phyloP scores from a whole-genome alignment of 2,797 vertebrate genomes.

The Hypotaenidia philippensis region DNA sequence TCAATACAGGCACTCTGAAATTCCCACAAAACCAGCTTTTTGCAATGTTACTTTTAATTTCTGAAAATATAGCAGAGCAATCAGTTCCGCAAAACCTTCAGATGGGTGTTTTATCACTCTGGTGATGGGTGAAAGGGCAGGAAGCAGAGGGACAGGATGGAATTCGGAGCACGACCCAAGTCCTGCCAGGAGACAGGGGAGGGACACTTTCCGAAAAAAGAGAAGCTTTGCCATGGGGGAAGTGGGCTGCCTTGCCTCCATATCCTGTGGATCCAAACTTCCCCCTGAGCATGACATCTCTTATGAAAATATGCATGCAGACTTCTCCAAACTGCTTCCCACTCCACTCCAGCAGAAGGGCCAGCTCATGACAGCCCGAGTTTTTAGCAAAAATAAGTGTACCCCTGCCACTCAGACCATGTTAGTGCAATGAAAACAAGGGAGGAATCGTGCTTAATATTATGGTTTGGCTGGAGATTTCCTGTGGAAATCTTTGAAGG shows the following conservation, averaged over 20 bases:
- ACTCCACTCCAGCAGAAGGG: not conserved
- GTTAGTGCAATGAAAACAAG: not conserved
- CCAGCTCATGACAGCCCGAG: not conserved
- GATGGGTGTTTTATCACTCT: constrained; percentile 14
- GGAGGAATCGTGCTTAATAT: not conserved
- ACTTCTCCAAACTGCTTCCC: constrained; percentile 58
- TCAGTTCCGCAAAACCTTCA: not conserved
- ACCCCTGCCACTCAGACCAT: not conserved
- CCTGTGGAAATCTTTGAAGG: not conserved
- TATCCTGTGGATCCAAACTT: constrained; percentile 73
- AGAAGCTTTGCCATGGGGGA: constrained; percentile 70
- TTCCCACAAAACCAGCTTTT: constrained; percentile 18
- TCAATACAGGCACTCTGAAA: not conserved
- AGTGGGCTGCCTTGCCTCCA: constrained; percentile 55
- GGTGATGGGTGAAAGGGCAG: constrained; percentile 73
- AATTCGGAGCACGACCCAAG: constrained; percentile 59
- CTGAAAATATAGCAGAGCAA: not conserved
- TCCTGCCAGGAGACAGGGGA: constrained; percentile 59
- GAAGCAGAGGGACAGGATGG: constrained; percentile 74
- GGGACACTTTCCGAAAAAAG: constrained; percentile 30
- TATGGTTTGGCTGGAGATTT: not conserved
- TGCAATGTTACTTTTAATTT: constrained; percentile 53
- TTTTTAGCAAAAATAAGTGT: not conserved
- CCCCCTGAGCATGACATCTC: constrained; percentile 53
- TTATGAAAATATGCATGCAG: constrained; percentile 47